Evolutionary conservation across 2,888 invertebrate genomes (phyloP), one percentile per base, ranked within the genome.

Genomic region (Noctua janthe): DNA sequence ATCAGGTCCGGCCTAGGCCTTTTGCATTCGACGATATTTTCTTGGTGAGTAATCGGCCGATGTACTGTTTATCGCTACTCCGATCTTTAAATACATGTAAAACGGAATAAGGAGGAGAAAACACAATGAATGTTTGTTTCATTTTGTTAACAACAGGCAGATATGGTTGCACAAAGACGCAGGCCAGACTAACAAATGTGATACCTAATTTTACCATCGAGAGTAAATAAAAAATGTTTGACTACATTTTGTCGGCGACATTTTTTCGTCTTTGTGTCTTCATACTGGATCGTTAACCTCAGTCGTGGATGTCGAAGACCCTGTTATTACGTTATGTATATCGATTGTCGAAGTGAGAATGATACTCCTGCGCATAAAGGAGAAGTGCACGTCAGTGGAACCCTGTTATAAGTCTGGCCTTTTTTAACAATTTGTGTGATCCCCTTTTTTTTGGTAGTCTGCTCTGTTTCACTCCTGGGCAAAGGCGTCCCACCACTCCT

Each of bases 11-110:
- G 80, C 39, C 64, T 35, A 54, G 47, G 74, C 80, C 56, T 81
- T 86, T 83, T 76, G 75, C 70, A 83, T 47, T 67, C 80, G n/a
- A 71, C 83, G 75, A 81, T 84, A 82, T 90, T 90, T 90, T 87
- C 75, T 62, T 71, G 72, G 81, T 43, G 70, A 74, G 78, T 78
- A 80, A 82, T 85, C 49, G 74, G 69, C 43, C 79, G 29, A 78
- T 83, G 82, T 76, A 84, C 73, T 76, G 62, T 81, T 84, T 90
- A 89, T 89, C 90, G 59, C 71, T 78, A 59, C 82, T 75, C 80
- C 71, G 39, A 89, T 89, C 86, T 90, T 81, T 71, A 74, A 84
- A 82, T 84, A 72, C 69, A 79, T 83, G 81, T 81, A 66, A 80
- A 83, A 76, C 74, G 59, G 66, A 89, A 87, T 73, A 82, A 67